phyloP scores from a whole-genome alignment of 2,888 invertebrate genomes.

The Caenorhabditis sp. region DNA sequence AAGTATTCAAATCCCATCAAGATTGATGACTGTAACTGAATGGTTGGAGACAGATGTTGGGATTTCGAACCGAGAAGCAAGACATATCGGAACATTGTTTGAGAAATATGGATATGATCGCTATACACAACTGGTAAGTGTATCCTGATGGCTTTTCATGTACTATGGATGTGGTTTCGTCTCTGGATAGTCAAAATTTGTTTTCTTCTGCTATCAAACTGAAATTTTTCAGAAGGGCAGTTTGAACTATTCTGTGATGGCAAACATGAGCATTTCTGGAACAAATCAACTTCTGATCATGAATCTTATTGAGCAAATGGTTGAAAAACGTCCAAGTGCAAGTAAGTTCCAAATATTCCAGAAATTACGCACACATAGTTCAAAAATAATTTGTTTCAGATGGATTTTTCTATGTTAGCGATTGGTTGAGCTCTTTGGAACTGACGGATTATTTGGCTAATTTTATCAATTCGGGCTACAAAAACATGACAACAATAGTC shows the following conservation, averaged over 20 bases:
- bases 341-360: constrained; percentile 2
- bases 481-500: constrained; percentile 48
- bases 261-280: constrained; percentile 5
- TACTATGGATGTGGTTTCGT: neutral
- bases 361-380: neutral
- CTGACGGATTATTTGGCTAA: constrained; percentile 59
- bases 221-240: constrained; percentile 16
- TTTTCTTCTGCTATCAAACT: too few species aligned
- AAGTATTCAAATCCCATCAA: neutral
- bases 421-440: constrained; percentile 63
- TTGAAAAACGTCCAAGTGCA: constrained; percentile 23
- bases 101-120: constrained; percentile 40
- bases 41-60: constrained; percentile 38
- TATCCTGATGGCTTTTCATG: neutral
- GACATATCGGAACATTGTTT: constrained; percentile 32
- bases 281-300: constrained; percentile 19
- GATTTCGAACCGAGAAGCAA: constrained; percentile 25
- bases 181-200: too few species aligned
- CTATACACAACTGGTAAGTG: constrained; percentile 17
- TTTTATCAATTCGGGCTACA: constrained; percentile 60
- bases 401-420: constrained; percentile 55
- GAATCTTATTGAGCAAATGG: constrained; percentile 23
- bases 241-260: constrained; percentile 13
- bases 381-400: neutral
- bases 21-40: constrained; percentile 25